Evolutionary conservation across 2,113 vertebrate genomes (phyloP).

Genomic region (Aplodontia rufa): DNA sequence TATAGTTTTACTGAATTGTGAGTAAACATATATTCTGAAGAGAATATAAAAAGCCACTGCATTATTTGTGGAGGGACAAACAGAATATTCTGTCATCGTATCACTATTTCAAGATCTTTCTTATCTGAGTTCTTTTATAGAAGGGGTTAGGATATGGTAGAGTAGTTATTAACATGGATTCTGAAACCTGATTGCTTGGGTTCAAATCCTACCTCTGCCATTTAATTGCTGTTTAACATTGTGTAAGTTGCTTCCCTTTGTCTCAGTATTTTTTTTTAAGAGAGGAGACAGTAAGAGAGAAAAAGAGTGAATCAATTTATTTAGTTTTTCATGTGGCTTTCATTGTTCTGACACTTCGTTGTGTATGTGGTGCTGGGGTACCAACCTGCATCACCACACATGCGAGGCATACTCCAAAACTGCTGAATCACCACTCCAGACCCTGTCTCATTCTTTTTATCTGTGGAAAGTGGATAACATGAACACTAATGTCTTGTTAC

Average conservation of each 20-base stretch:
- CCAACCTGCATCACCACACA: no score
- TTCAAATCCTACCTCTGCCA: background rate
- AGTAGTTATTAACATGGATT: background rate
- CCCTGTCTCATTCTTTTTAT: background rate
- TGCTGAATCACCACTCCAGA: no score
- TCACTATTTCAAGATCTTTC: background rate
- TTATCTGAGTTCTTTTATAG: background rate
- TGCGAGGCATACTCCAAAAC: no score
- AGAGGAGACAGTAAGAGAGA: no score
- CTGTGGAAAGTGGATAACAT: background rate
- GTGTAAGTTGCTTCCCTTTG: background rate
- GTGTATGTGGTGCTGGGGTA: no score
- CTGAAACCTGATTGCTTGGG: background rate
- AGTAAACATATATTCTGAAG: background rate
- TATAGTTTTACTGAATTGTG: background rate
- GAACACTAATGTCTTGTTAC: background rate
- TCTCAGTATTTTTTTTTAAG: no score
- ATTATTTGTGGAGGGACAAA: background rate
- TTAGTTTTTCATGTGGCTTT: no score
- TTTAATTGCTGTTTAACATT: background rate
- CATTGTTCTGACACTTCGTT: no score
- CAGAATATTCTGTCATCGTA: background rate
- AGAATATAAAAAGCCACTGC: background rate
- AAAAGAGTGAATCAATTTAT: no score
- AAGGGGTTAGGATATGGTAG: background rate